A percentile compares a stretch with the other conserved stretches of the same genome.
Conservation (phyloP, 2,888 invertebrate genomes). For the Zhuqinia jingwanae region DNA sequence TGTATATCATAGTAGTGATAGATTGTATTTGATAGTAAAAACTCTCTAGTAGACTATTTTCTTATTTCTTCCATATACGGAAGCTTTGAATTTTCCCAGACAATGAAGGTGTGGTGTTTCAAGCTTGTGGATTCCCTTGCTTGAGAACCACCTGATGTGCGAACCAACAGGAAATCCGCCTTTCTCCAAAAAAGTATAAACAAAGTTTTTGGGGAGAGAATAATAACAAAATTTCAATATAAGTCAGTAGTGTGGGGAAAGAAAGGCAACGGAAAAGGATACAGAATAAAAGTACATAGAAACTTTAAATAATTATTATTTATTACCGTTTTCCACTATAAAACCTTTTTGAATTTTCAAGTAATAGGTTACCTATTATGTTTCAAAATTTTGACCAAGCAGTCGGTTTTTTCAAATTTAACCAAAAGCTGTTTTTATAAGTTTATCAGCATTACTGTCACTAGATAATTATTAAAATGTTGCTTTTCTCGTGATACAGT, state of each 20-base stretch:
- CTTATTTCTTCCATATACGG: neutral
- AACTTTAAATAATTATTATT: too few relatives aligned
- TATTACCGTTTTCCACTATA: too few relatives aligned
- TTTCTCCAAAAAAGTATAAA: slow-evolving; percentile 31
- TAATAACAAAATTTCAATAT: neutral
- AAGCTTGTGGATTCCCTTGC: slow-evolving; percentile 51
- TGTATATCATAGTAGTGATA: too few relatives aligned
- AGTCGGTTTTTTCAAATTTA: too few relatives aligned
- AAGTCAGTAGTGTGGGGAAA: neutral
- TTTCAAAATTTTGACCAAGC: too few relatives aligned
- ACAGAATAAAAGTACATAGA: too few relatives aligned
- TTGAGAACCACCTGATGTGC: slow-evolving; percentile 42
- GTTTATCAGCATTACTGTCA: too few relatives aligned
- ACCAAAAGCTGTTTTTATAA: too few relatives aligned
- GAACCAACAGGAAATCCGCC: slow-evolving; percentile 28
- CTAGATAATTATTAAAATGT: too few relatives aligned
- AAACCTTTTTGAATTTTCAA: too few relatives aligned
- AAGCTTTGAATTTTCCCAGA: slow-evolving; percentile 67
- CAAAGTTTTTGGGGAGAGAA: slow-evolving; percentile 11
- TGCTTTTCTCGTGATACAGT: too few relatives aligned
- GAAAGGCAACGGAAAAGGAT: neutral
- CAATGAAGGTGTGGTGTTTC: slow-evolving; percentile 73
- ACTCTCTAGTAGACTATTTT: slow-evolving; percentile 14
- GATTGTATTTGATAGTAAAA: neutral
- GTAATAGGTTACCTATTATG: too few relatives aligned